A percentile compares a stretch with the other conserved stretches of the same genome.
These are phyloP conservation scores for Cynoglossus semilaevis DNA, from an alignment of 2,113 vertebrate species.

Conservation along the genomic window DNA sequence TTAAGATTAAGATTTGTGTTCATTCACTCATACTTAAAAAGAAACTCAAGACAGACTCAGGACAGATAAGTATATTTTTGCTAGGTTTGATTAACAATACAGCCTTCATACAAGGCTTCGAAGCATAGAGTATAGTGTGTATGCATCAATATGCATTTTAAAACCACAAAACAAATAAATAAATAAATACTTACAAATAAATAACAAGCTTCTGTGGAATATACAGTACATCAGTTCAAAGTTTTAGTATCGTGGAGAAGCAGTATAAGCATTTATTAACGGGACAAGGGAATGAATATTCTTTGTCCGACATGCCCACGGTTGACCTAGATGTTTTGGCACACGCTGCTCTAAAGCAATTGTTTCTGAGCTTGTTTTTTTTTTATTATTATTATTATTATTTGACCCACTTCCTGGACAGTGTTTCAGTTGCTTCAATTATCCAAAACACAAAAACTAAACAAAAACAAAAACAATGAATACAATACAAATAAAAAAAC, in stretches of 20 bases:
- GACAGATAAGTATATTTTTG: constrained; percentile 77
- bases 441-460: constrained; percentile 25
- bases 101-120: constrained; percentile 70
- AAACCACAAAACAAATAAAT: constrained; percentile 73
- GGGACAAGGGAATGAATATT: constrained; percentile 49
- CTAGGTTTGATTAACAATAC: constrained; percentile 74
- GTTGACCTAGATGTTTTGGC: constrained; percentile 54
- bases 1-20: no score
- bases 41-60: constrained; percentile 46
- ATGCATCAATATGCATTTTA: constrained; percentile 76
- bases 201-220: constrained; percentile 73
- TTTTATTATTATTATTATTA: neutral
- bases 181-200: constrained; percentile 74
- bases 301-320: constrained; percentile 65
- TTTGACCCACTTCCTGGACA: constrained; percentile 40
- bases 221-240: constrained; percentile 73
- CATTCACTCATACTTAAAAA: neutral
- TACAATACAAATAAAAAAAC: no score
- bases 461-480: constrained; percentile 7
- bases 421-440: constrained; percentile 52
- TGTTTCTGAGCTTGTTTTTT: constrained; percentile 24
- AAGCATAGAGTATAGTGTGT: constrained; percentile 73
- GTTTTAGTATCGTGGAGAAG: constrained; percentile 65
- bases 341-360: constrained; percentile 32
- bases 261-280: constrained; percentile 47